Percentiles rank a stretch among this genome's conserved stretches.
These are phyloP conservation scores for Laterallus jamaicensis DNA, from an alignment of 2,113 vertebrate genomes.

Conservation along the genomic window DNA sequence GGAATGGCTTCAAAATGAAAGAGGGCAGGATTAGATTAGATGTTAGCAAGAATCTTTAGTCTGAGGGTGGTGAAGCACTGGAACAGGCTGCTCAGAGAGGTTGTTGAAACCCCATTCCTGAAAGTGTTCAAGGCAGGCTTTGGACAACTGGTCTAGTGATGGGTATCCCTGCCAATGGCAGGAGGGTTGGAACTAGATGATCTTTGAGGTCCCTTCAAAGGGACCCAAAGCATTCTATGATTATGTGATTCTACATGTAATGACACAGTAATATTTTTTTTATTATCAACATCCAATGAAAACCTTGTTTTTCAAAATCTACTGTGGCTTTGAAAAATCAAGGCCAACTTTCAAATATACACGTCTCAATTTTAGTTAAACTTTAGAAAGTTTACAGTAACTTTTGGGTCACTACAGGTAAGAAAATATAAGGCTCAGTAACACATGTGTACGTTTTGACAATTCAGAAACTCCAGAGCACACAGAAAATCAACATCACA, in stretches of 20 bases:
- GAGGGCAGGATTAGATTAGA: too few relatives aligned
- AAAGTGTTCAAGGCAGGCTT: too few relatives aligned
- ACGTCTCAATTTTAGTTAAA: not conserved
- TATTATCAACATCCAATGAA: not conserved
- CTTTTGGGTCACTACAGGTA: not conserved
- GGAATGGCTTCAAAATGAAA: too few relatives aligned
- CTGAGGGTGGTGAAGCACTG: too few relatives aligned
- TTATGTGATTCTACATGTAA: not conserved
- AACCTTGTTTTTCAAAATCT: not conserved
- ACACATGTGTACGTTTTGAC: not conserved
- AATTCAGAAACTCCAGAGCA: not conserved
- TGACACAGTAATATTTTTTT: not conserved
- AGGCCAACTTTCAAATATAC: not conserved
- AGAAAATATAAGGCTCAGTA: not conserved
- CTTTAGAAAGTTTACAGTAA: not conserved
- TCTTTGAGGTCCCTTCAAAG: too few relatives aligned
- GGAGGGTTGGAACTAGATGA: too few relatives aligned
- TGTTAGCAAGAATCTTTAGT: too few relatives aligned
- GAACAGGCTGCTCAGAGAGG: too few relatives aligned
- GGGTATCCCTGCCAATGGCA: too few relatives aligned
- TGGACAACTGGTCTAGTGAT: too few relatives aligned
- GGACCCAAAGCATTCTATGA: too few relatives aligned
- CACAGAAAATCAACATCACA: not conserved
- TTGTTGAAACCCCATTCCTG: too few relatives aligned
- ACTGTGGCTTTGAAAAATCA: not conserved